phyloP scores from a whole-genome alignment of 2,888 invertebrate genomes.

The Xylota sylvarum region DNA sequence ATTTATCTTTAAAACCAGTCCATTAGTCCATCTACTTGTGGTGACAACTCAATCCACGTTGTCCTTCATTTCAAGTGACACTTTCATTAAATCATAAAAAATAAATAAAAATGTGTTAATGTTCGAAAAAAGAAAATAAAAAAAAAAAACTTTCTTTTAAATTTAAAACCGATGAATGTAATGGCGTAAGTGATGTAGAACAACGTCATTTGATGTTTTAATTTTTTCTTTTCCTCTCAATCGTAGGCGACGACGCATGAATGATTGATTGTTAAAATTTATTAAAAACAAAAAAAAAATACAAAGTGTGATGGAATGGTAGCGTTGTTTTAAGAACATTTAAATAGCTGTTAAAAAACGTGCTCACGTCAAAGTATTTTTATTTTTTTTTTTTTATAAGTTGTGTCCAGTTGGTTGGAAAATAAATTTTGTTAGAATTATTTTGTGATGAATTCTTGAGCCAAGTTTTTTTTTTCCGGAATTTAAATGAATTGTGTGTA shows the following conservation, averaged over 20 bases:
- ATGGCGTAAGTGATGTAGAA: conserved; percentile 14
- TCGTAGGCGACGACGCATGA: conserved; percentile 26
- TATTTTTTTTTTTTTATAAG: neutral
- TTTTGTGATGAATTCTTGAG: neutral
- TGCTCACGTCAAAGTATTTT: conserved; percentile 8
- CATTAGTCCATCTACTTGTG: neutral
- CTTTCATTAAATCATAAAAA: conserved; percentile 7
- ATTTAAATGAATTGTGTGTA: neutral
- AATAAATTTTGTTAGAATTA: neutral
- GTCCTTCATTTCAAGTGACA: conserved; percentile 1
- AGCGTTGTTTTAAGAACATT: neutral
- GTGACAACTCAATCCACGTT: neutral
- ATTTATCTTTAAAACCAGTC: neutral
- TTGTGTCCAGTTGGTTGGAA: neutral
- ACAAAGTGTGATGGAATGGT: conserved; percentile 20
- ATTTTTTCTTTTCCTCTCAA: neutral
- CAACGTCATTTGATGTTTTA: conserved; percentile 6
- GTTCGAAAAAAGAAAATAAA: neutral
- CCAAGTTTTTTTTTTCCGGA: neutral
- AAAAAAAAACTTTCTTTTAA: neutral
- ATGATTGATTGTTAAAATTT: conserved; percentile 23
- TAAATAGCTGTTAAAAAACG: conserved; percentile 3
- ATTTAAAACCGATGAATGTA: neutral
- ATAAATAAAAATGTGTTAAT: neutral
- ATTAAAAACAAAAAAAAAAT: neutral